Evolutionary conservation across 2,797 vertebrate genomes (phyloP), one percentile per base, ranked within the genome.

Genomic region (Selene dorsalis): DNA sequence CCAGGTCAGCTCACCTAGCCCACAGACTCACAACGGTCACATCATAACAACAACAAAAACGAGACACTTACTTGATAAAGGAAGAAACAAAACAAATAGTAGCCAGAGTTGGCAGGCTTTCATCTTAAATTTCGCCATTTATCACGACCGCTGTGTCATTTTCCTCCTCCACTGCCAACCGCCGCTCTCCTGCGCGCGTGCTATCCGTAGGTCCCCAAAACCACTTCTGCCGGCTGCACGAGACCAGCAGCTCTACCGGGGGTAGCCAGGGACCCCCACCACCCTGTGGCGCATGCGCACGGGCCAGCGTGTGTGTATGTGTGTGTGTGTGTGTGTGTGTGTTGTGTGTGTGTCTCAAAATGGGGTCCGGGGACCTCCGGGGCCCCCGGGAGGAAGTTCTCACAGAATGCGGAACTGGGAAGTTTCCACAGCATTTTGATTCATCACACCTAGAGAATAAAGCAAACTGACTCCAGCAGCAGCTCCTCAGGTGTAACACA

Each of bases 111-210:
- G 91, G 79, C 47, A 47, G 72, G 50, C 14, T 80, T 93, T 95
- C 94, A 93, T 89, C 88, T 90, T 91, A 80, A 90, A 89, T 70
- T 88, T 87, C 38, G 84, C 92, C 95, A 96, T 96, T 93, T 93
- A 95, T 93, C 85, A 69, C 35, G 35, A 70, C 13, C 17, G 57
- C 41, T 72, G 53, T 24, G 77, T 88, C 94, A 96, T 96, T 87
- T 85, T 82, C 1, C 14, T 38, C 35, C 18, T 3, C 62, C 38
- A 30, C 28, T 12, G 47, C 53, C 75, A 48, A 64, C 70, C 75
- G 62, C 77, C 30, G 78, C 82, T 72, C 52, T 70, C 64, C 45
- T 28, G 59, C 61, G 79, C 84, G 77, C 74, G 79, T 85, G 77
- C 74, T 26, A 48, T 32, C 69, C 69, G 55, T 13, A 0, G 32